Base-by-base conservation (phyloP, 2,797 vertebrate genomes). In the Amniataba percoides region DNA sequence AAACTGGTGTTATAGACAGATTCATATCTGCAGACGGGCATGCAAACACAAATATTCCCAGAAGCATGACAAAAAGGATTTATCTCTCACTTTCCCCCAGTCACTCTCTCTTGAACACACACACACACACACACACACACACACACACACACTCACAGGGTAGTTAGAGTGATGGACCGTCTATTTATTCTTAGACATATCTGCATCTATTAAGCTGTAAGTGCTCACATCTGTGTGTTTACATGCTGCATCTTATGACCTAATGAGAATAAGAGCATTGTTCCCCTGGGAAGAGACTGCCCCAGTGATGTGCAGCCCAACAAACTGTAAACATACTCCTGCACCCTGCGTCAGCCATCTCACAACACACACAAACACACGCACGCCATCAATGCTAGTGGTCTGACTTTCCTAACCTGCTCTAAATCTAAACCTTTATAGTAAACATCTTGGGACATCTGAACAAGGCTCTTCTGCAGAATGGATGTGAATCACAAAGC, bases 371-470 rank as follows among this genome's bases (percentile, higher is more conserved):
- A 85, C 74, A 81, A 58, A 76, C 74, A 61, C 87, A 90, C 40
- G 25, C 80, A 67, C 81, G 40, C 67, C 70, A 73, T 81, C 85
- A 55, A 66, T 77, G 89, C 77, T 81, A 78, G 85, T 77, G 80
- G 83, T 80, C 90, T 78, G 88, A 90, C 90, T 91, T 87, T 85
- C 73, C 83, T 92, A 93, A 95, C 94, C 92, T 92, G 88, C 92
- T 93, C 90, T 94, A 93, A 95, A 95, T 94, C 92, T 92, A 90
- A 89, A 87, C 88, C 90, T 95, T 94, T 92, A 92, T 93, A 92
- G 93, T 94, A 95, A 95, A 95, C 94, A 95, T 83, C 86, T 92
- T 27, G 27, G 86, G 92, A 93, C 93, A 92, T 93, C 89, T 87
- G 90, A 92, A 92, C 91, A 81, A 90, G 90, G 86, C 87, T 92